Conservation (phyloP, 2,797 vertebrate genomes). For the Buphagus erythrorhynchus region DNA sequence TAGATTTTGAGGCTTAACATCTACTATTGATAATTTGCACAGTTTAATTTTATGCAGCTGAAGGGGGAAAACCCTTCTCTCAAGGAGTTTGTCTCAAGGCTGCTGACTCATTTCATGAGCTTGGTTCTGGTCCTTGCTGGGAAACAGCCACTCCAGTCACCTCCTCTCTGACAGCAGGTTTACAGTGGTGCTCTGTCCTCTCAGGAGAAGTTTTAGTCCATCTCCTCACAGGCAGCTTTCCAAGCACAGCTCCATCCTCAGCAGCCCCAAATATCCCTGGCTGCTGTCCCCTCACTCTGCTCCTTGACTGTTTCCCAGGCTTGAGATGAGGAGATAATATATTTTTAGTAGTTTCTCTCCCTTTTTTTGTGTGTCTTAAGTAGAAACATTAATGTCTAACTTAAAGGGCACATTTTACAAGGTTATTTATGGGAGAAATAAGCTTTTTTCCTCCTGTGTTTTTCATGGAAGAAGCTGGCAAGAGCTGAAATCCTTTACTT, state of each 20-base stretch:
- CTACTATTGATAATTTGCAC: not conserved
- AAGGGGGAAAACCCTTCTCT: not conserved
- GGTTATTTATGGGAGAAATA: not conserved
- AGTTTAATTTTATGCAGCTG: not conserved
- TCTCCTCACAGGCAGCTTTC: not conserved
- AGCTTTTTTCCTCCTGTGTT: not conserved
- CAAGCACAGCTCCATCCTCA: not conserved
- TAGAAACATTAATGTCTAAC: not conserved
- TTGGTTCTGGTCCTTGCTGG: not conserved
- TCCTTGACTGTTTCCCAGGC: not conserved
- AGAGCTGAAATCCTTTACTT: not conserved
- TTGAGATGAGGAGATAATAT: not conserved
- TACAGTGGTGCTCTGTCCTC: not conserved
- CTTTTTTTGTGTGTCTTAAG: not conserved
- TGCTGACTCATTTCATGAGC: not conserved
- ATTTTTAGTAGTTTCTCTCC: not conserved
- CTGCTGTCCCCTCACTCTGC: not conserved
- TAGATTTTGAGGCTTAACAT: not conserved
- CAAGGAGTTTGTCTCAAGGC: not conserved
- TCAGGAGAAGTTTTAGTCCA: not conserved
- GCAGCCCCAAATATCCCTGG: accelerated
- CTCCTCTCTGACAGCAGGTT: not conserved
- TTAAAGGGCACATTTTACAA: not conserved
- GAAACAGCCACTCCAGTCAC: not conserved
- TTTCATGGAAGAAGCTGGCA: not conserved